Conservation (phyloP, 2,113 vertebrate genomes). For the Zapornia atra region DNA sequence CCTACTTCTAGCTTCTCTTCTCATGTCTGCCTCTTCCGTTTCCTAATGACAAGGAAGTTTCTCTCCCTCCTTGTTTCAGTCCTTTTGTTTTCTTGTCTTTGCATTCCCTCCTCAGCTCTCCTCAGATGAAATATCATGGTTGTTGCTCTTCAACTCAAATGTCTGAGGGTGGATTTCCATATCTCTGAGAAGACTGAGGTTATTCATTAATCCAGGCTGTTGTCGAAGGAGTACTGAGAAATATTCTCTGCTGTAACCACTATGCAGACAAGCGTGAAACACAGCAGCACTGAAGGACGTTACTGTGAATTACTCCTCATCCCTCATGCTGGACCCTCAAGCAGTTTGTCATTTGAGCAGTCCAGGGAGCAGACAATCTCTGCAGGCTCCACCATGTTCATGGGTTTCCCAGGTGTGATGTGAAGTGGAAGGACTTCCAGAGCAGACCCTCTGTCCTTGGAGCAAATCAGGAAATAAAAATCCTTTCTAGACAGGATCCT, state of each 20-base stretch:
- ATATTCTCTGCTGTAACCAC: neutral
- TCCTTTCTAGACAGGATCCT: neutral
- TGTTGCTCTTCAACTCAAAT: neutral
- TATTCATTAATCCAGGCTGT: neutral
- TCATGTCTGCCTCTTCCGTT: neutral
- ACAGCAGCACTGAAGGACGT: rapidly evolving
- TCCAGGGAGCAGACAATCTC: rapidly evolving
- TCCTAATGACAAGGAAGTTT: neutral
- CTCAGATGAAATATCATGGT: rapidly evolving
- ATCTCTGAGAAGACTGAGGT: neutral
- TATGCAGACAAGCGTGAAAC: neutral
- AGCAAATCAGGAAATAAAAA: neutral
- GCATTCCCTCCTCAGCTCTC: rapidly evolving
- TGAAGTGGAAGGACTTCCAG: neutral
- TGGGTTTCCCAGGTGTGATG: neutral
- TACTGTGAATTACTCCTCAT: neutral
- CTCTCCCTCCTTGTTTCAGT: neutral
- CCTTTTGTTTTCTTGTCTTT: neutral
- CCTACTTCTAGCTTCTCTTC: neutral
- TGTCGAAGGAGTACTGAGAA: neutral
- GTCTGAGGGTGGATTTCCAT: neutral
- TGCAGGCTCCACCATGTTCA: rapidly evolving
- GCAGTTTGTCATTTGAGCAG: neutral
- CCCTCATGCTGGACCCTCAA: neutral
- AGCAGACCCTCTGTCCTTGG: neutral